A percentile compares a stretch with the other conserved stretches of the same genome.
Evolutionary conservation across 2,113 vertebrate species (phyloP).

Genomic region (Alligator mississippiensis): DNA sequence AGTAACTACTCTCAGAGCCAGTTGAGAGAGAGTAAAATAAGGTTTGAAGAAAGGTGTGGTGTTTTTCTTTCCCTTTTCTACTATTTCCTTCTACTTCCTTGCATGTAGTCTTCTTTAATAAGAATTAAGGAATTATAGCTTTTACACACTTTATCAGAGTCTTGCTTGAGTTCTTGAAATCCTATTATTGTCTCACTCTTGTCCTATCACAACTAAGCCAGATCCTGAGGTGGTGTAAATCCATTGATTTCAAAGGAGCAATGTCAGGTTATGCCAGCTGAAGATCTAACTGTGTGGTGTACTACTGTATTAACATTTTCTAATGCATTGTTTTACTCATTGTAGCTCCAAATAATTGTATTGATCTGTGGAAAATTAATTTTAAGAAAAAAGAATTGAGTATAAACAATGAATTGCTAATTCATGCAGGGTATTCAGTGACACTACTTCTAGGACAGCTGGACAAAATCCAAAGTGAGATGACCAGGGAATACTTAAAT

Average conservation of each 20-base stretch:
- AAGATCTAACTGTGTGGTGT: not conserved
- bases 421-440: not conserved
- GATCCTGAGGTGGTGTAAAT: rapidly evolving
- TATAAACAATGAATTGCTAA: not conserved
- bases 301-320: rapidly evolving
- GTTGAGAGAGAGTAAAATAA: not conserved
- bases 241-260: rapidly evolving
- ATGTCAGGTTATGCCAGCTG: rapidly evolving
- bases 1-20: not conserved
- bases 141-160: not conserved
- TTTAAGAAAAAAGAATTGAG: not conserved
- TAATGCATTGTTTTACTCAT: not conserved
- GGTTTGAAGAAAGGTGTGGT: not conserved
- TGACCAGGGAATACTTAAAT: not conserved
- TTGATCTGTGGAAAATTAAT: not conserved
- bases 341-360: not conserved
- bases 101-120: not conserved
- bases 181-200: rapidly evolving
- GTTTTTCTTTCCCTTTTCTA: not conserved
- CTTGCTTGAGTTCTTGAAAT: not conserved
- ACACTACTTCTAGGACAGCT: rapidly evolving
- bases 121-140: not conserved
- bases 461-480: not conserved
- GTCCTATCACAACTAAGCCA: not conserved
- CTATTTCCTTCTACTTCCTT: rapidly evolving